Percentiles rank a stretch among this genome's conserved stretches.
Evolutionary conservation across 2,113 vertebrate genomes (phyloP).

Genomic region (Xenopus laevis): DNA sequence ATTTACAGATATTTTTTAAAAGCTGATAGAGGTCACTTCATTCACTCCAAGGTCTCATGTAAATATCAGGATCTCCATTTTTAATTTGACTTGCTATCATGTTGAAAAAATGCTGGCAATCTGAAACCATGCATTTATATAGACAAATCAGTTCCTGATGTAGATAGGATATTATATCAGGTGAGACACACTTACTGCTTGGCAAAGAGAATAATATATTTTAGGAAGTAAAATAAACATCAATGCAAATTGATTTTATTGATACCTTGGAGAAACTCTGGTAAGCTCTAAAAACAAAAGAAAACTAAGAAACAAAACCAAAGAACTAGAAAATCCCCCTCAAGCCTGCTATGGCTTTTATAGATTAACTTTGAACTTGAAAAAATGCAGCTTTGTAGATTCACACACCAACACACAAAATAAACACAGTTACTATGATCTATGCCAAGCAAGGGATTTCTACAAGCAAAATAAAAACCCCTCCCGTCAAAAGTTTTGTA

Average conservation of each 20-base stretch:
- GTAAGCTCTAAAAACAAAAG: constrained; percentile 33
- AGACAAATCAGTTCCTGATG: constrained; percentile 42
- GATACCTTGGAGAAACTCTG: constrained; percentile 30
- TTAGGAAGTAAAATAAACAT: constrained; percentile 28
- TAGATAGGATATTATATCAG: constrained; percentile 3
- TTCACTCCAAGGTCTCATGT: no score
- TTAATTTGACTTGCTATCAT: neutral
- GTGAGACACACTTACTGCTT: neutral
- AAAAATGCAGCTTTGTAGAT: constrained; percentile 23
- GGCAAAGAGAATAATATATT: constrained; percentile 36
- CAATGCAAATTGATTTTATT: constrained; percentile 37
- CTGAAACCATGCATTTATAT: neutral
- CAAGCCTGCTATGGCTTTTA: constrained; percentile 16
- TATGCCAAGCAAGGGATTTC: neutral
- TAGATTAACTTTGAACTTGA: constrained; percentile 28
- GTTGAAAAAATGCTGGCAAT: neutral
- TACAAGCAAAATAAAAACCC: neutral
- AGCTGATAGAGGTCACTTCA: no score
- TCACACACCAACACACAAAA: neutral
- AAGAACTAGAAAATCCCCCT: constrained; percentile 33
- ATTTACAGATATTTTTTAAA: neutral
- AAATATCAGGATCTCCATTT: no score
- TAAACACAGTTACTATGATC: neutral
- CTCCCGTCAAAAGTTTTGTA: neutral
- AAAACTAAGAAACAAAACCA: constrained; percentile 22